These are phyloP conservation scores for Rhagoletis pomonella DNA, from an alignment of 1,140 invertebrate species.

Conservation along the genomic window DNA sequence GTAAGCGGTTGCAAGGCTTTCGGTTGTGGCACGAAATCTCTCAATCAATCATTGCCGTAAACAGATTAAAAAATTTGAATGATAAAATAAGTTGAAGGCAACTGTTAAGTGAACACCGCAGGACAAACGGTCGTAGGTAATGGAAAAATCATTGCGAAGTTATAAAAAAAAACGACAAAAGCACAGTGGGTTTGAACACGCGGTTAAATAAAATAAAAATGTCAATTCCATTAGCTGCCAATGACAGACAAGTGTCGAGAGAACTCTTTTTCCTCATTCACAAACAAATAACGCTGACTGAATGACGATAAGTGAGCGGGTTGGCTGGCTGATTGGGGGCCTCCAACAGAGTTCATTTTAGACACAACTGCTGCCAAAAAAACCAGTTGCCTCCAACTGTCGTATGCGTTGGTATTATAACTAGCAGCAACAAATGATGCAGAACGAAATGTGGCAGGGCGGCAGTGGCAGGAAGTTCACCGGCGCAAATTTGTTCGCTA, in stretches of 20 bases:
- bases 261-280: neutral
- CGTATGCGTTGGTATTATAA: no score
- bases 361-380: neutral
- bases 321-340: neutral
- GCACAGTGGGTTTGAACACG: neutral
- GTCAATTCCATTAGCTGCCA: neutral
- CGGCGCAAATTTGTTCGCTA: neutral
- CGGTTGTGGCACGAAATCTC: neutral
- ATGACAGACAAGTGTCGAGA: conserved; percentile 8
- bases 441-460: neutral
- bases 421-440: neutral
- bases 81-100: neutral
- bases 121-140: no score
- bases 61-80: conserved; percentile 41
- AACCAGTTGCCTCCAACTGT: neutral
- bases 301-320: neutral
- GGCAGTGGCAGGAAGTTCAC: neutral
- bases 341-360: neutral
- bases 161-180: neutral
- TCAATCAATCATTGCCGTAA: conserved; percentile 47
- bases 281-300: no score
- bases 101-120: neutral
- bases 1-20: no score
- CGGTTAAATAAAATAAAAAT: conserved; percentile 3
- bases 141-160: neutral